A percentile compares a stretch with the other conserved stretches of the same genome.
These are phyloP conservation scores for Sphaerophoria taeniata DNA, from an alignment of 2,888 invertebrate species.

Conservation along the genomic window DNA sequence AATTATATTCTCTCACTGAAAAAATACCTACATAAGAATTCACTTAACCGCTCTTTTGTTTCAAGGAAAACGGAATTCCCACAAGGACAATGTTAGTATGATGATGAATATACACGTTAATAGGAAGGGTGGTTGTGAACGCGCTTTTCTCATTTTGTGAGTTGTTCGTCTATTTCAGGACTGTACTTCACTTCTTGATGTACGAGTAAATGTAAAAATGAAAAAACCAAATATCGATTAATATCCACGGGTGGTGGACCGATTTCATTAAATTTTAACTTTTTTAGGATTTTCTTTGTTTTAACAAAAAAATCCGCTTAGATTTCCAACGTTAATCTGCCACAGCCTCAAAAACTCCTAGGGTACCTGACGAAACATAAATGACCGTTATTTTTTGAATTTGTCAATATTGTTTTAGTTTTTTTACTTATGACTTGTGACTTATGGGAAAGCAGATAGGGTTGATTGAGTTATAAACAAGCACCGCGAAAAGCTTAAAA, in stretches of 20 bases:
- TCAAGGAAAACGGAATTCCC: slow-evolving; percentile 64
- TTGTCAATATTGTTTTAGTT: neutral
- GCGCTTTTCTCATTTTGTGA: slow-evolving; percentile 56
- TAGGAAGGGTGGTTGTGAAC: slow-evolving; percentile 47
- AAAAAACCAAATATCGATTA: slow-evolving; percentile 62
- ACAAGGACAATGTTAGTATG: slow-evolving; percentile 71
- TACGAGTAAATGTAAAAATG: slow-evolving; percentile 59
- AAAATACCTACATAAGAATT: slow-evolving; percentile 15
- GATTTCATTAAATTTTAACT: slow-evolving; percentile 33
- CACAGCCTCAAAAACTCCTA: too few species aligned
- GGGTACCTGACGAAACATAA: too few species aligned
- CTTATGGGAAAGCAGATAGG: too few species aligned
- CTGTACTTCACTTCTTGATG: slow-evolving; percentile 62
- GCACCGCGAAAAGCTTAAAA: too few species aligned
- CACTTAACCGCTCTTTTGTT: slow-evolving; percentile 67
- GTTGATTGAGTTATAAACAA: too few species aligned
- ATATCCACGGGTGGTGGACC: slow-evolving; percentile 51
- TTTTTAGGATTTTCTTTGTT: neutral
- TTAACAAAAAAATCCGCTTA: neutral
- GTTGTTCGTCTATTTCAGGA: slow-evolving; percentile 54
- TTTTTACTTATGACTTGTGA: too few species aligned
- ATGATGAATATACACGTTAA: slow-evolving; percentile 58
- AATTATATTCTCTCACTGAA: slow-evolving; percentile 32
- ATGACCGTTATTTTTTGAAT: slow-evolving; percentile 6
- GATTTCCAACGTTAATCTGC: too few species aligned